Base-by-base conservation (phyloP, 2,888 invertebrate species). In the Steinernema carpocapsae region DNA sequence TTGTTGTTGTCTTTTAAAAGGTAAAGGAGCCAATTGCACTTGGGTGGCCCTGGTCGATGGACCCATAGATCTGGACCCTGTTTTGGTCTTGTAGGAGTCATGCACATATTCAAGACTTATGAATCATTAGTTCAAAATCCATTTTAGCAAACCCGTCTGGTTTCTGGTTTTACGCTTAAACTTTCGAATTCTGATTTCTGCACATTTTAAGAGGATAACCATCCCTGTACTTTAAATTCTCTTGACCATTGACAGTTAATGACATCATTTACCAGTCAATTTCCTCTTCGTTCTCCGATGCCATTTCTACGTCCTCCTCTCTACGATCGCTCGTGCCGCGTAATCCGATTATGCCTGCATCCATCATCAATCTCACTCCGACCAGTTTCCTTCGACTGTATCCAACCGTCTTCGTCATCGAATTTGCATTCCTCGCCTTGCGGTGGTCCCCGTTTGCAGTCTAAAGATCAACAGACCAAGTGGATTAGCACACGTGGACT, bases 401-500 rank as follows among this genome's bases (percentile, higher is more conserved):
- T 37, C 37, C 37, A 48, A 26, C 17, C 64, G 2, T 1, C 32
- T 10, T 24, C 64, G 4, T 48, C 48, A n/a, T 32, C 37, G 64
- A 64, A 64, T 64, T 64, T 64, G 64, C 64, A 64, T 64, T 48
- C 19, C 14, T 19, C 48, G 48, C 19, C 48, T 37, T 10, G 37
- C 37, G 37, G 37, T 37, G 37, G 64, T 24, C 64, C 29, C 64
- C 64, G 56, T 56, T 56, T 26, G 56, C 22, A 14, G 64, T 26
- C 64, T 64, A 37, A 64, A 64, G 64, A 64, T 64, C 64, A 64
- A 32, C 32, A 64, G 64, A 26, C 64, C 64, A 64, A 64, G 64
- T 37, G 64, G 64, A 64, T 64, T 64, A 29, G 17, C 24, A 17
- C 17, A 19, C 19, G 48, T 2, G 6, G 48, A 48, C 6, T 19